Conservation (phyloP, 2,888 invertebrate species). For the Pegoplata infirma region DNA sequence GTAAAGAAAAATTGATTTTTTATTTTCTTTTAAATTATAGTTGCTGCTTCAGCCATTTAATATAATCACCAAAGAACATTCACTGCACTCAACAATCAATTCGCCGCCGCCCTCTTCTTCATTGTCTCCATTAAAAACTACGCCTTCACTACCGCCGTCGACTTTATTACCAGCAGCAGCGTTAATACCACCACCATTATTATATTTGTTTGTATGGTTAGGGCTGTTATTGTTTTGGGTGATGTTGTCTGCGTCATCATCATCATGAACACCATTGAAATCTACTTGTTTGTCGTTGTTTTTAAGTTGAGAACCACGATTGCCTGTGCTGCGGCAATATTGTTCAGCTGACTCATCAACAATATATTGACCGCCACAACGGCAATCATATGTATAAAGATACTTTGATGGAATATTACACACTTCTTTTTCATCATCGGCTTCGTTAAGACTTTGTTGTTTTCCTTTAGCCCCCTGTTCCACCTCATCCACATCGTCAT, state of each 20-base stretch:
- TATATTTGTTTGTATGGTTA: constrained; percentile 20
- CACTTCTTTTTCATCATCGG: constrained; percentile 15
- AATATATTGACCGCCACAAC: constrained; percentile 83
- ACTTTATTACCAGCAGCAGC: not conserved
- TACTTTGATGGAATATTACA: constrained; percentile 32
- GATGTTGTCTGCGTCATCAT: constrained; percentile 53
- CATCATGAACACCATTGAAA: constrained; percentile 21
- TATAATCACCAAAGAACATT: constrained; percentile 85
- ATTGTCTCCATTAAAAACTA: constrained; percentile 68
- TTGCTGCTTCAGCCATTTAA: constrained; percentile 67
- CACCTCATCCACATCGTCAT: constrained; percentile 56
- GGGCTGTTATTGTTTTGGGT: constrained; percentile 48
- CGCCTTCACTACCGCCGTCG: constrained; percentile 16
- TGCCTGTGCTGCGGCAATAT: constrained; percentile 52
- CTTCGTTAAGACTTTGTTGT: constrained; percentile 5
- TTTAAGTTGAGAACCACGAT: constrained; percentile 39
- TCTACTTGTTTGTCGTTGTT: constrained; percentile 25
- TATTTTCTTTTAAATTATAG: constrained; percentile 50
- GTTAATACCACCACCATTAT: constrained; percentile 23
- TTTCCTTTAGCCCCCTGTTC: constrained; percentile 34
- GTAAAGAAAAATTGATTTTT: constrained; percentile 32
- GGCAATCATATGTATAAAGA: constrained; percentile 80
- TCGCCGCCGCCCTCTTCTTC: constrained; percentile 73
- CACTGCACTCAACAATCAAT: constrained; percentile 83
- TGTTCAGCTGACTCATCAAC: constrained; percentile 72